Evolutionary conservation across 2,888 invertebrate genomes (phyloP).

Genomic region (Amblyjoppa fuscipennis): DNA sequence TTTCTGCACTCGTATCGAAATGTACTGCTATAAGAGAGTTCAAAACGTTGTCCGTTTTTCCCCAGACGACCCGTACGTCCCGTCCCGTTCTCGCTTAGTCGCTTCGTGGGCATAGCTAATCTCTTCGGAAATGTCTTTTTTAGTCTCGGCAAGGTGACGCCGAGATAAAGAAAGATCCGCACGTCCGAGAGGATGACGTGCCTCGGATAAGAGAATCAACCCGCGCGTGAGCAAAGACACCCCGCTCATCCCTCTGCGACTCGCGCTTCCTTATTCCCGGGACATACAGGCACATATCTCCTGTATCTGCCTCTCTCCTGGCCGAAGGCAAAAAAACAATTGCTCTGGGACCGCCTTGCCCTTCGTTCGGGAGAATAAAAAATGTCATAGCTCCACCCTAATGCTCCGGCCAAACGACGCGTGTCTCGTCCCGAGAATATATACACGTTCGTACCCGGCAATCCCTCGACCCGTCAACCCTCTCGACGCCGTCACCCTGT

Average conservation of each 20-base stretch:
- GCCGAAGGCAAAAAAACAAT: conserved; percentile 71
- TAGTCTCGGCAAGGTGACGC: conserved; percentile 11
- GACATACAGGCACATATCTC: background rate
- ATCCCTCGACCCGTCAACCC: conserved; percentile 10
- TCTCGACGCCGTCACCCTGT: conserved; percentile 23
- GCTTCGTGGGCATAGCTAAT: background rate
- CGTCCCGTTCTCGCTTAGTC: background rate
- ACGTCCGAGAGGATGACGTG: conserved; percentile 69
- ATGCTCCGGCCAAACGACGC: conserved; percentile 61
- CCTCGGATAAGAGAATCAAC: conserved; percentile 72
- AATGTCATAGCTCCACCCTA: conserved; percentile 72
- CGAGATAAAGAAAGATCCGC: conserved; percentile 39
- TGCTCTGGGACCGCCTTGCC: conserved; percentile 73
- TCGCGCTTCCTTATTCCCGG: conserved; percentile 20
- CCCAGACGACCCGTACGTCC: too few species aligned
- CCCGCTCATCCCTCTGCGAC: background rate
- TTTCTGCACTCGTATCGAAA: too few species aligned
- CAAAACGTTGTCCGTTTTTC: too few species aligned
- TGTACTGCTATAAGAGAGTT: too few species aligned
- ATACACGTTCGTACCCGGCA: conserved; percentile 48
- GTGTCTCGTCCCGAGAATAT: conserved; percentile 41
- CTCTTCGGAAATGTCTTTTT: background rate
- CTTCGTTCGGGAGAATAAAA: conserved; percentile 68
- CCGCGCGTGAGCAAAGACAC: conserved; percentile 24
- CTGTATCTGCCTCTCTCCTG: conserved; percentile 15